Evolutionary conservation across 92 coral and sea anemone species (phyloP), one percentile per base, ranked within the genome.

Genomic region (Porites rus): DNA sequence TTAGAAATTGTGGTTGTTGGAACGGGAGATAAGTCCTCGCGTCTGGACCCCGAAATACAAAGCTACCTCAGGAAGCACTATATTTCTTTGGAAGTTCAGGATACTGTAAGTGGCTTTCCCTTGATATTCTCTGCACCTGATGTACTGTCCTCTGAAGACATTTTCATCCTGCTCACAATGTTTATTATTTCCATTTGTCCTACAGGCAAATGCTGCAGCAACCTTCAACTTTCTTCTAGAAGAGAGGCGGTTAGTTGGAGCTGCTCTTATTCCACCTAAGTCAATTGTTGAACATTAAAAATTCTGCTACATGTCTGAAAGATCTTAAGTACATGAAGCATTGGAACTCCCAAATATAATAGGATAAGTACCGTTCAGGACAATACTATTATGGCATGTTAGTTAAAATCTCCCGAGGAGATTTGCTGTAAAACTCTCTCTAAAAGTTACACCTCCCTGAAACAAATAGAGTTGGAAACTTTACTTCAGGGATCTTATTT

Each of bases 141-240:
- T 38, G 46, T 38, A 38, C 46, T 38, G 46, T 38, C 46, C 46
- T 38, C 46, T 38, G 0, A 38, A 38, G 46, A 38, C 46, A 38
- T 38, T 3, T 38, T 4, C 46, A 38, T 4, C 46, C 6, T 38
- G 46, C 46, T 38, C 6, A 38, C 46, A 38, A 38, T 54, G 17
- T 16, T 10, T 17, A 46, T 18, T 21, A 28, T 43, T 14, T 14
- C 56, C 59, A 28, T 65, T 76, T 68, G 58, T 54, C 63, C 50
- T 87, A 1, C 76, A 97, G 99, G 92, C 92, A 24, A 97, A 97
- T 88, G 99, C 99, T 50, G 91, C 98, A 28, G 99, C 99, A 65
- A 97, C 99, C 6, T 93, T 95, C 81, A 97, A 97, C 85, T 97
- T 95, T 69, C 96, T 97, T 19, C 86, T 97, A 69, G 99, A 97